Base-by-base conservation (phyloP, 2,797 vertebrate species). In the Neoniphon sammara region DNA sequence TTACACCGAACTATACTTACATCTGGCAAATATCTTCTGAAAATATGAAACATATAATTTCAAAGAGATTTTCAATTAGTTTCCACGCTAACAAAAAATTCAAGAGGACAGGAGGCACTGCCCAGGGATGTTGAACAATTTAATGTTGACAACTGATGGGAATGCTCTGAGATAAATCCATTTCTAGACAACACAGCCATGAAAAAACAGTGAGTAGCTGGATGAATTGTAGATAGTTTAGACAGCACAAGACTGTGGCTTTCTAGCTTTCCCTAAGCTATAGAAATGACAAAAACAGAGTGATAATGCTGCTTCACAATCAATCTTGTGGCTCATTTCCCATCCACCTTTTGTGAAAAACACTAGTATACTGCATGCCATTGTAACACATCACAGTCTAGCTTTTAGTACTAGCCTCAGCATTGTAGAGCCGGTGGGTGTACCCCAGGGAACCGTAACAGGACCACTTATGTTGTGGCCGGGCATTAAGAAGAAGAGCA, bases 1-100 rank as follows among this genome's bases (percentile, higher is more conserved):
- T 62, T 61, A 2, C 21, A 56, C 57, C 73, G 12, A 55, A 66
- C 81, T 58, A 81, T 78, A 59, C 65, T 27, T 5, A 15, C 4
- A 47, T 72, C 46, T 66, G 27, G 61, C 73, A 60, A 66, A 79
- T 42, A 84, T 73, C 17, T 36, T 47, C 52, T 59, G 15, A 12
- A 65, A 68, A 71, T 47, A 21, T 1, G 46, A 67, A 53, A 42
- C 47, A 23, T 7, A 57, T 30, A 71, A 21, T 44, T 44, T 44
- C 14, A 20, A 52, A 23, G n/a, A 20, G 30, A 27, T 80, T 73
- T 56, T 60, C 42, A 53, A 17, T 0, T 15, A 67, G 39, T 46
- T 73, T 50, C 18, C 23, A 46, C 30, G 66, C 17, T 60, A 71
- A 69, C 60, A 57, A 49, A 0, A 15, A 31, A n/a, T 9, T 57